Evolutionary conservation across 2,888 invertebrate genomes (phyloP).

Genomic region (Hirtodrosophila duncani): DNA sequence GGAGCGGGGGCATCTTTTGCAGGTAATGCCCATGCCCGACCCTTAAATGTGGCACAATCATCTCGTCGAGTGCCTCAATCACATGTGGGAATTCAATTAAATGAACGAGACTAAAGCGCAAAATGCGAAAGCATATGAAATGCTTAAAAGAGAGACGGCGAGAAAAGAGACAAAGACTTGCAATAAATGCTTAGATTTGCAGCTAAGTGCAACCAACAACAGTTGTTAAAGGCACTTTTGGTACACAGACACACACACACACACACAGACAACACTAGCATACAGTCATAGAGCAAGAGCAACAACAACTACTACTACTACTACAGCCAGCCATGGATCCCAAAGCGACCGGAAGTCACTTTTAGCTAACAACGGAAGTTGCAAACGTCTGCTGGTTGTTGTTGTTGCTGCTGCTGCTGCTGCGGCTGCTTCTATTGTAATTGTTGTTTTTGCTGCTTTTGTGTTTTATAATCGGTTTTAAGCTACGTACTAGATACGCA

Average conservation of each 20-base stretch:
- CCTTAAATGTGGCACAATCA: slow-evolving; percentile 36
- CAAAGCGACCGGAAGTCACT: slow-evolving; percentile 55
- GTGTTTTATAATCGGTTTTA: slow-evolving; percentile 45
- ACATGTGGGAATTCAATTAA: slow-evolving; percentile 59
- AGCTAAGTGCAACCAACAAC: slow-evolving; percentile 24
- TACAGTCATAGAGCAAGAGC: too few species aligned
- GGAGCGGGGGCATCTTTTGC: background rate
- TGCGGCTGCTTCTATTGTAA: slow-evolving; percentile 1
- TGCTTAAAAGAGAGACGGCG: background rate
- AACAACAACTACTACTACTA: too few species aligned
- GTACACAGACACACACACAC: slow-evolving; percentile 8
- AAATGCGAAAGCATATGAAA: slow-evolving; percentile 2
- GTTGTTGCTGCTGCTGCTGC: slow-evolving; percentile 11
- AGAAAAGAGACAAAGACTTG: slow-evolving; percentile 2
- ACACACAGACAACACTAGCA: slow-evolving; percentile 14
- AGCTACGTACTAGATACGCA: slow-evolving; percentile 23
- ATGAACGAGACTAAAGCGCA: slow-evolving; percentile 26
- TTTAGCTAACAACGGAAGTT: slow-evolving; percentile 60
- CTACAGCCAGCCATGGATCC: slow-evolving; percentile 34
- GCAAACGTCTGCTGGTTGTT: slow-evolving; percentile 46
- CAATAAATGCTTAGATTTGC: slow-evolving; percentile 34
- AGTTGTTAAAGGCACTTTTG: slow-evolving; percentile 11
- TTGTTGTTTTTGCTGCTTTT: slow-evolving; percentile 15
- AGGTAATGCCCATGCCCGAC: slow-evolving; percentile 1
- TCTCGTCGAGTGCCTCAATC: slow-evolving; percentile 25